Conservation (phyloP, 2,797 vertebrate species). For the Chaetodon trifasciatus region DNA sequence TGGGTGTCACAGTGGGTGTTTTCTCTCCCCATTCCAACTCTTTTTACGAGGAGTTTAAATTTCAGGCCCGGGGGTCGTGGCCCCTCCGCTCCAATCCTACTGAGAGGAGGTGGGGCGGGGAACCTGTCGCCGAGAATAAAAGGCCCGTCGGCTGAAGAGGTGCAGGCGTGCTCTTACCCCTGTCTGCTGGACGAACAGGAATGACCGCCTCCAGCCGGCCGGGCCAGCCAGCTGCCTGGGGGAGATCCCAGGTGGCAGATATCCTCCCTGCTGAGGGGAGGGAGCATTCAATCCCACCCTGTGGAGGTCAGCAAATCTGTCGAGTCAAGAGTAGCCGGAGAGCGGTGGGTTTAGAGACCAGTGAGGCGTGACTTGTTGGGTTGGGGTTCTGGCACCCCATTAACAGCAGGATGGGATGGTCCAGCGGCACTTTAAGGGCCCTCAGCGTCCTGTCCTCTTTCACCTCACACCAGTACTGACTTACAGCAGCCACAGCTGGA, state of each 20-base stretch:
- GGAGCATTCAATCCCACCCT: slow-evolving; percentile 51
- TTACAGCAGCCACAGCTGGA: slow-evolving; percentile 71
- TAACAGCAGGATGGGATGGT: slow-evolving; percentile 74
- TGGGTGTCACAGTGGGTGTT: slow-evolving; percentile 61
- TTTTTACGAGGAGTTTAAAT: slow-evolving; percentile 79
- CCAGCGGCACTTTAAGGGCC: slow-evolving; percentile 66
- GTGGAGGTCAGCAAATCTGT: slow-evolving; percentile 55
- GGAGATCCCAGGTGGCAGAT: slow-evolving; percentile 75
- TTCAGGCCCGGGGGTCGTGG: slow-evolving; percentile 73
- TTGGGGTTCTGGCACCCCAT: slow-evolving; percentile 66
- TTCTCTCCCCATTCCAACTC: slow-evolving; percentile 62
- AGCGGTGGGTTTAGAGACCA: slow-evolving; percentile 37
- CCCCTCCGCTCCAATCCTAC: slow-evolving; percentile 66
- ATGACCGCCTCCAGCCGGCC: slow-evolving; percentile 52
- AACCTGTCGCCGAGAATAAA: slow-evolving; percentile 80
- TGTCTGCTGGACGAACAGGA: slow-evolving; percentile 57
- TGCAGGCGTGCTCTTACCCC: slow-evolving; percentile 69
- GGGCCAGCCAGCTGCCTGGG: slow-evolving; percentile 63
- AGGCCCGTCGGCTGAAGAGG: slow-evolving; percentile 71
- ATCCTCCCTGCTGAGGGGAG: slow-evolving; percentile 48
- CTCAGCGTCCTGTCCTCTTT: slow-evolving; percentile 49
- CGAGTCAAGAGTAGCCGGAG: slow-evolving; percentile 55
- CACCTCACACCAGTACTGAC: slow-evolving; percentile 51
- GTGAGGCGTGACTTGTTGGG: slow-evolving; percentile 52
- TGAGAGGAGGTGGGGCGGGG: slow-evolving; percentile 76